A percentile compares a stretch with the other conserved stretches of the same genome.
These are phyloP conservation scores for Stenoptilia bipunctidactyla DNA, from an alignment of 2,888 invertebrate genomes.

Conservation along the genomic window DNA sequence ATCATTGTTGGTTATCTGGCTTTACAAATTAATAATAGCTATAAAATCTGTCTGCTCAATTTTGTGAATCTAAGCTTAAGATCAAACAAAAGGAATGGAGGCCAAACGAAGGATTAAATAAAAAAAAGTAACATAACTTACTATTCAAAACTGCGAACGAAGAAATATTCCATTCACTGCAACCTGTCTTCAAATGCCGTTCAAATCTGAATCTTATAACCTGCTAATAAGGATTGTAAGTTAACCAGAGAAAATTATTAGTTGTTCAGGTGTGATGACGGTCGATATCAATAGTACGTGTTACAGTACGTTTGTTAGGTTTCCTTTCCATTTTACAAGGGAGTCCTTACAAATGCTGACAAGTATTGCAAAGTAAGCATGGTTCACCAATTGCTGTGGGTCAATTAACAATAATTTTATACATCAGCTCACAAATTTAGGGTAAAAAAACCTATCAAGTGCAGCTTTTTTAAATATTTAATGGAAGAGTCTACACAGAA, in stretches of 20 bases:
- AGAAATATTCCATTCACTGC: no score
- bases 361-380: conserved; percentile 9
- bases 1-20: no score
- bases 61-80: no score
- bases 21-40: no score
- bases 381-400: conserved; percentile 2
- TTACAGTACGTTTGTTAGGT: conserved; percentile 27
- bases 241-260: background rate
- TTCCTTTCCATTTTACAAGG: conserved; percentile 31
- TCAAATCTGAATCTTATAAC: no score
- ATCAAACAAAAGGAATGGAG: no score
- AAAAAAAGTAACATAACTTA: no score
- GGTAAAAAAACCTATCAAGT: background rate
- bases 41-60: no score
- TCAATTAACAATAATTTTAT: conserved; percentile 1
- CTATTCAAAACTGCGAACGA: no score
- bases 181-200: no score
- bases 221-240: no score
- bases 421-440: background rate
- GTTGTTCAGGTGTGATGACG: conserved; percentile 16
- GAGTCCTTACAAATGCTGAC: conserved; percentile 42
- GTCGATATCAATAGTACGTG: conserved; percentile 41
- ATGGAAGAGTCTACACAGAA: background rate
- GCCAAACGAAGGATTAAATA: no score
- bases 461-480: background rate